Percentiles rank a stretch among this genome's conserved stretches.
phyloP scores from a whole-genome alignment of 1,140 invertebrate genomes.

The Drosophila tristis region DNA sequence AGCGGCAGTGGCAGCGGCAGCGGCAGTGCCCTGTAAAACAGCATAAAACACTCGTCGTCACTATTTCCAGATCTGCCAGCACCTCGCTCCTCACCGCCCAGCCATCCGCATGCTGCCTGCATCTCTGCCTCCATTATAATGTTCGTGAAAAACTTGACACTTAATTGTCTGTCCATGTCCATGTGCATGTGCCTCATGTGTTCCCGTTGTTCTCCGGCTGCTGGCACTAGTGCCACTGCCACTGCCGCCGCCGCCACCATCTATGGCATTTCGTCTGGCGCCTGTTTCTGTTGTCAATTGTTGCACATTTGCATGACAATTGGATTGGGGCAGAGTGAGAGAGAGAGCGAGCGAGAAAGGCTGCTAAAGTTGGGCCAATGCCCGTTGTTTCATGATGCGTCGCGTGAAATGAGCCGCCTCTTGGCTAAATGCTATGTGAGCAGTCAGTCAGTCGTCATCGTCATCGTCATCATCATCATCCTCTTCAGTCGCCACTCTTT shows the following conservation, averaged over 20 bases:
- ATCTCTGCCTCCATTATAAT: constrained; percentile 34
- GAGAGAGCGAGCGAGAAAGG: neutral
- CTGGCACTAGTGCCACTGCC: neutral
- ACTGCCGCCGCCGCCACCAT: constrained; percentile 24
- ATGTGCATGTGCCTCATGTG: constrained; percentile 32
- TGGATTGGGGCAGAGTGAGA: constrained; percentile 18
- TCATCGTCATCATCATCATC: neutral
- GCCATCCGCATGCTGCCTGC: neutral
- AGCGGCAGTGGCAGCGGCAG: neutral
- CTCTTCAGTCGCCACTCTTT: too few species aligned
- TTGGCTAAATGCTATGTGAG: constrained; percentile 41
- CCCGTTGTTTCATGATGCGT: constrained; percentile 55
- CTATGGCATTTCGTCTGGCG: constrained; percentile 70
- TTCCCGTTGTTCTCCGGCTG: neutral
- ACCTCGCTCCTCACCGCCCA: neutral
- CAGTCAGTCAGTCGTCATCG: neutral
- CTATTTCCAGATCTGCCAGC: constrained; percentile 33
- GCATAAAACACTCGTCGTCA: constrained; percentile 70
- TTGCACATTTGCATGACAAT: constrained; percentile 71
- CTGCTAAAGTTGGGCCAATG: constrained; percentile 59
- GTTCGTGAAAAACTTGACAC: constrained; percentile 80
- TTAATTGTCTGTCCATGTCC: constrained; percentile 69
- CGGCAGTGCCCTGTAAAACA: constrained; percentile 52
- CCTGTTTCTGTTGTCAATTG: constrained; percentile 80
- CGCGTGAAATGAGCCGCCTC: constrained; percentile 48